Base-by-base conservation (phyloP, 2,113 vertebrate species). In the Dasyprocta punctata region DNA sequence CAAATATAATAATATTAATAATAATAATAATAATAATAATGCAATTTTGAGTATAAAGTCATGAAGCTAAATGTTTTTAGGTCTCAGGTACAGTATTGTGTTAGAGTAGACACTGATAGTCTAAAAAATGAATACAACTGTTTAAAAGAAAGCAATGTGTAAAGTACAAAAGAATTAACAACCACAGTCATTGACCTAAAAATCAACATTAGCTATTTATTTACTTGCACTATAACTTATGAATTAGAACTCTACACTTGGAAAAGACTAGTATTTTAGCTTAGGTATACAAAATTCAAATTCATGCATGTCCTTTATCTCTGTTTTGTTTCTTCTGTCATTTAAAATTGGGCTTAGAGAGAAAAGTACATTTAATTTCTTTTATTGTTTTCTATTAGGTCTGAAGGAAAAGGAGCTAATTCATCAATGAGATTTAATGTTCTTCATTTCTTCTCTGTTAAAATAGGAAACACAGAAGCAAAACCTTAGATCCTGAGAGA, bases 121-220 rank as follows among this genome's bases (percentile, higher is more conserved):
- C 41, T 90, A 73, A 89, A 73, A 71, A 90, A 89, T 92, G 73
- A 93, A 30, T n/a, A 3, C 58, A 67, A n/a, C 10, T 94, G 24
- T 94, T 96, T 2, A 44, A 97, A 96, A 94, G 90, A 89, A 9
- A 47, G 44, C 96, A 47, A 98, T 83, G 97, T 97, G 71, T 86
- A 92, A 98, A 98, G 93, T 52, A 97, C 58, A 56, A 92, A 92
- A 90, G 56, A 91, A 97, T 96, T 97, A 97, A 97, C 33, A 97
- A 6, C 7, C 54, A 89, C 58, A 82, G 96, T 86, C 97, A 96
- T 69, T 97, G 30, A 26, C 75, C 86, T 90, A 54, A 96, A 96
- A 98, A 44, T 94, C 22, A 94, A 93, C 28, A 82, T 26, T 87
- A 89, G 96, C 82, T 92, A 94, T 49, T 94, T 92, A 87, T 87